Conservation (phyloP, 2,797 vertebrate species). For the Sebastes diaconus region DNA sequence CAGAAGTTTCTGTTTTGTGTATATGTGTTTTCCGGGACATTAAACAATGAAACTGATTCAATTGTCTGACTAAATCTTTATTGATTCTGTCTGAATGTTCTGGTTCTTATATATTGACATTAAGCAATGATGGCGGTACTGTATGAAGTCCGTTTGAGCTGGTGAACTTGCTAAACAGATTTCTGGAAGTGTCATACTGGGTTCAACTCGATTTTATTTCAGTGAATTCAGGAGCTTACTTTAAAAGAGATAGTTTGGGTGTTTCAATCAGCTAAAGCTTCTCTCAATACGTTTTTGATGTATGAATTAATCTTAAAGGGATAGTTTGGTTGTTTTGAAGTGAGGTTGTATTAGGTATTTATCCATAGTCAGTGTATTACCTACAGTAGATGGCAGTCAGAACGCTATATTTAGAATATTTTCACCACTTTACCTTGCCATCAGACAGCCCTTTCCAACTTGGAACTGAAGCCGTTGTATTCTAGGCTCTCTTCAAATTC, state of each 20-base stretch:
- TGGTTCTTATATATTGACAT: background rate
- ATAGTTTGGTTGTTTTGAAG: too few relatives aligned
- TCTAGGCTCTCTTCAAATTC: too few relatives aligned
- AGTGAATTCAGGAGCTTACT: background rate
- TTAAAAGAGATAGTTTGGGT: too few relatives aligned
- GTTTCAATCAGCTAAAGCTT: too few relatives aligned
- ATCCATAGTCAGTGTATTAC: background rate
- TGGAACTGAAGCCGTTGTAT: too few relatives aligned
- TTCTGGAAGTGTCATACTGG: background rate
- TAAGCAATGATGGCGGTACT: background rate
- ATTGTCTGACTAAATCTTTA: background rate
- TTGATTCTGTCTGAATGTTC: background rate
- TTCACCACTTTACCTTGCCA: too few relatives aligned
- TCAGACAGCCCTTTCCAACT: too few relatives aligned
- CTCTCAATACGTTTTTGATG: too few relatives aligned
- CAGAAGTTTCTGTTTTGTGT: constrained; percentile 11
- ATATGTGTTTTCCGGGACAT: constrained; percentile 1
- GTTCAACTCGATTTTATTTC: background rate
- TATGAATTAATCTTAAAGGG: too few relatives aligned
- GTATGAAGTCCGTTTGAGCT: background rate
- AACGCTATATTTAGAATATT: background rate
- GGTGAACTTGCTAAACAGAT: background rate
- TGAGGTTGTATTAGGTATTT: background rate
- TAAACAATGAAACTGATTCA: background rate
- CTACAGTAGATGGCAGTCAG: background rate